Evolutionary conservation across 2,797 vertebrate genomes (phyloP).

Genomic region (Lithobates sylvaticus): DNA sequence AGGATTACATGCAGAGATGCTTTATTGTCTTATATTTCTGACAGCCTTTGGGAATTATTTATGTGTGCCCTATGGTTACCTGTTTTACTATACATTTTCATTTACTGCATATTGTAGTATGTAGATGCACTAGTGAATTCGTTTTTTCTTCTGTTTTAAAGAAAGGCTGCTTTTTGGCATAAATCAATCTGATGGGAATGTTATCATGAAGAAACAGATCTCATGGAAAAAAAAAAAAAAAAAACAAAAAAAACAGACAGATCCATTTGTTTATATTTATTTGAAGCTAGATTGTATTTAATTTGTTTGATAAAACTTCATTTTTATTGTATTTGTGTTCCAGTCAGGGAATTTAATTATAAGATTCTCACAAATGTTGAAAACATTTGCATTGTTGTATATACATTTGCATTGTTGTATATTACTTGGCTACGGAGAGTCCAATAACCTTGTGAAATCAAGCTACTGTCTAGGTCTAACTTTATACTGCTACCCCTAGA

Average conservation of each 20-base stretch:
- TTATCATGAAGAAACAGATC: conserved; percentile 67
- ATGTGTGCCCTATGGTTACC: neutral
- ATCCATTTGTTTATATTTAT: conserved; percentile 5
- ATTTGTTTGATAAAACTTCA: conserved; percentile 16
- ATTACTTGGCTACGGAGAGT: conserved; percentile 36
- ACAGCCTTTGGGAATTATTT: conserved; percentile 7
- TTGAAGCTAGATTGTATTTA: conserved; percentile 13
- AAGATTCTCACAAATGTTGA: conserved; percentile 44
- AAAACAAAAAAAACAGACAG: conserved; percentile 45
- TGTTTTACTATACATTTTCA: conserved; percentile 39
- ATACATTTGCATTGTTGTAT: no score
- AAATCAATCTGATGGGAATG: conserved; percentile 68
- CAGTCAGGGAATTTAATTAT: conserved; percentile 15
- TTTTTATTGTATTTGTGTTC: conserved; percentile 30
- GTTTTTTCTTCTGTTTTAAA: conserved; percentile 53
- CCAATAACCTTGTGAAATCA: conserved; percentile 48
- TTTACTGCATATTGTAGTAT: conserved; percentile 63
- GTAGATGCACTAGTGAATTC: no score
- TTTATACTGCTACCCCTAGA: conserved; percentile 19
- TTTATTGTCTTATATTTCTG: conserved; percentile 2
- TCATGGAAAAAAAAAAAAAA: conserved; percentile 61
- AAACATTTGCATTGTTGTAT: conserved; percentile 53
- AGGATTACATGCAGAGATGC: conserved; percentile 8
- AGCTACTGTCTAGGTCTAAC: conserved; percentile 25
- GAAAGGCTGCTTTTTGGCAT: conserved; percentile 49